A percentile compares a stretch with the other conserved stretches of the same genome.
These are phyloP conservation scores for Theocolax elegans DNA, from an alignment of 1,140 invertebrate species.

Conservation along the genomic window DNA sequence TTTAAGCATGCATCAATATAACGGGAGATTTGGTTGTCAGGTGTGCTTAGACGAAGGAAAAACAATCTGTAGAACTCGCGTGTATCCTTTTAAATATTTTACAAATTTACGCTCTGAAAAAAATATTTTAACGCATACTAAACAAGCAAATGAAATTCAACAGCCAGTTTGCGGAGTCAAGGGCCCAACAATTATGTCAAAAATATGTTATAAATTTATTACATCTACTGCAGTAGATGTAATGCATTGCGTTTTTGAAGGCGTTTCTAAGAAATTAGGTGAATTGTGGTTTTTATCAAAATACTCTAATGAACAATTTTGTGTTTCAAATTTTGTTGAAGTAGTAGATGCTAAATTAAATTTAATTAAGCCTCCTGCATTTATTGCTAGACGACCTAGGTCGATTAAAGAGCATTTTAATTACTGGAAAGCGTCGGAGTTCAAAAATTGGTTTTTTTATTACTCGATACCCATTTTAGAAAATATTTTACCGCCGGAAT, in stretches of 20 bases:
- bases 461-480: constrained; percentile 37
- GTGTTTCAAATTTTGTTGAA: constrained; percentile 29
- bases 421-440: constrained; percentile 41
- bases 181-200: too few species aligned
- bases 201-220: constrained; percentile 19
- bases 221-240: constrained; percentile 20
- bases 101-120: background rate
- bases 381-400: constrained; percentile 25
- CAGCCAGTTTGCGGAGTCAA: constrained; percentile 13
- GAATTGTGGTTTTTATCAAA: constrained; percentile 40
- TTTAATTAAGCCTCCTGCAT: constrained; percentile 38
- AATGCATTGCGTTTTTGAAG: constrained; percentile 34
- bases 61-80: too few species aligned
- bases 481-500: constrained; percentile 13
- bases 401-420: constrained; percentile 26
- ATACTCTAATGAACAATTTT: constrained; percentile 18
- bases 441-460: constrained; percentile 40
- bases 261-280: constrained; percentile 36
- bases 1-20: too few species aligned
- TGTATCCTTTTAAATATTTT: too few species aligned
- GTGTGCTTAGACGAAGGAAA: too few species aligned
- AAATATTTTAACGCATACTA: background rate
- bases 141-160: background rate
- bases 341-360: too few species aligned
- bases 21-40: too few species aligned